Evolutionary conservation across 2,888 invertebrate species (phyloP), one percentile per base, ranked within the genome.

Genomic region (Catocala sponsa): DNA sequence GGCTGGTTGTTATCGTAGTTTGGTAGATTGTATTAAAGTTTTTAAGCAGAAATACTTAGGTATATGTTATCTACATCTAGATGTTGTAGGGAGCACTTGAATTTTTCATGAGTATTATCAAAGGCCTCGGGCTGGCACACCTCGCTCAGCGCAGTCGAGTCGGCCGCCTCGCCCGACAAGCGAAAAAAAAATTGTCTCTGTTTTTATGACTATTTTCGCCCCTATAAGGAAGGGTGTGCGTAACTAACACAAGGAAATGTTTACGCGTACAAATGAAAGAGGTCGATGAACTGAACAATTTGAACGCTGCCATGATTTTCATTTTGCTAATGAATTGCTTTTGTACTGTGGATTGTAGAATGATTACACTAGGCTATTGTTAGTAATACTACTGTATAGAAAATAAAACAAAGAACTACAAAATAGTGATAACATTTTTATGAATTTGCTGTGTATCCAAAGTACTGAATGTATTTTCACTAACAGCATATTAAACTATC

Each of bases 31-130:
- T 4, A 46, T 55, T 44, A 4, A 1, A 56, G 49, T 47, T 60
- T 13, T 60, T 32, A 56, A 12, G n/a, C 42, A 56, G 48, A 4
- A 25, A 25, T 25, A 25, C 25, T 25, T 54, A 41, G 38, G 33
- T 54, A 58, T 62, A 56, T 38, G 33, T 64, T 25, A 54, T 43
- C 9, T 51, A 15, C 62, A 63, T 59, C 63, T 69, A 76, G 79
- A 82, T 83, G 80, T 84, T 82, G 83, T 79, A 74, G 78, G 75
- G 72, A 82, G 76, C 72, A 82, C 82, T 87, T 91, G 90, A 88
- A 91, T 91, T 86, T 91, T 92, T 91, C 89, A 92, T 91, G 87
- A 90, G 87, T n/a, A n/a, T 80, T 88, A 82, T 89, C 88, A 90
- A 89, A 90, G 85, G 85, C 87, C 83, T 62, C 68, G 63, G 85